phyloP scores from a whole-genome alignment of 2,113 vertebrate species.

The Psephotus haematonotus region DNA sequence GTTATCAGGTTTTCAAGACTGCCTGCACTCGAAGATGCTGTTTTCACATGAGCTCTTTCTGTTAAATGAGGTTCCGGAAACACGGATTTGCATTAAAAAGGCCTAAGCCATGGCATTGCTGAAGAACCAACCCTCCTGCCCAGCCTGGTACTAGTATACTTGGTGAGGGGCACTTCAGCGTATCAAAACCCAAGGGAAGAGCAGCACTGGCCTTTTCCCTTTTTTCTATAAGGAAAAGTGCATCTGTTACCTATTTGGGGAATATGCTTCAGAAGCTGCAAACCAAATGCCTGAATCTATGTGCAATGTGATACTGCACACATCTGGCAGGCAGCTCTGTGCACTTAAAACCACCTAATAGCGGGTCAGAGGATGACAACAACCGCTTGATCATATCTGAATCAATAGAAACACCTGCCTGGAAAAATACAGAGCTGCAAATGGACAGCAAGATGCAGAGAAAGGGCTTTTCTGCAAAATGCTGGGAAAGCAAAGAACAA shows the following conservation, averaged over 20 bases:
- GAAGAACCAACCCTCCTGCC: neutral
- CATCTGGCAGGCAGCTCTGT: neutral
- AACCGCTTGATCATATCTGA: neutral
- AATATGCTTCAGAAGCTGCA: neutral
- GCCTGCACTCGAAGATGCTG: neutral
- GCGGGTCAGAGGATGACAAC: neutral
- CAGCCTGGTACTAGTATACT: neutral
- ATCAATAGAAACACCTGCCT: neutral
- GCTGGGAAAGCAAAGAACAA: neutral
- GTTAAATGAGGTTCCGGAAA: neutral
- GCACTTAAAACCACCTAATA: neutral
- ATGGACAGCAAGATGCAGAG: neutral
- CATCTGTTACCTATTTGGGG: neutral
- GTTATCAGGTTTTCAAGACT: neutral
- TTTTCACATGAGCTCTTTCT: neutral
- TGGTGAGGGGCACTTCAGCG: neutral
- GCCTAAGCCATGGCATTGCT: neutral
- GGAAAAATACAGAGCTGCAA: neutral
- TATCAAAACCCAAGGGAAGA: neutral
- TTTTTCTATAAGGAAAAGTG: neutral
- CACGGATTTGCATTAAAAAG: slow-evolving; percentile 24
- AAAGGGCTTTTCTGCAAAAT: neutral
- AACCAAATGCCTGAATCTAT: neutral
- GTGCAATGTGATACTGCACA: neutral
- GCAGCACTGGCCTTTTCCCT: neutral